A percentile compares a stretch with the other conserved stretches of the same genome.
Evolutionary conservation across 2,113 vertebrate species (phyloP).

Genomic region (Numenius arquata): DNA sequence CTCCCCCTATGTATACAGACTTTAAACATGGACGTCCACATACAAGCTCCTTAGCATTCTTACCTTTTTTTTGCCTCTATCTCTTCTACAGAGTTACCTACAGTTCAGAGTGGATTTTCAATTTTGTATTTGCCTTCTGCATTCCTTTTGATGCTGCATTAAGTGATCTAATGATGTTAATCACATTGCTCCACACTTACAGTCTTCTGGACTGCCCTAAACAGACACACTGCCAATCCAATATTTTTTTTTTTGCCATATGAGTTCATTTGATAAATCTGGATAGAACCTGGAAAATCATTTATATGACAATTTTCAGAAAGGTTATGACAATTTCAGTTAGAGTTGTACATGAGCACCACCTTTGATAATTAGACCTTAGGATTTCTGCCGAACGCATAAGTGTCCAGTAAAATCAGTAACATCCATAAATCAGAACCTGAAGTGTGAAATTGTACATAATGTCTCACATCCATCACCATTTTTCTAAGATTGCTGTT

Average conservation of each 20-base stretch:
- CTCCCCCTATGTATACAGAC: accelerated
- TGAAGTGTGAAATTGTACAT: background rate
- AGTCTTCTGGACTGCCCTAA: background rate
- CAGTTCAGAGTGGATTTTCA: background rate
- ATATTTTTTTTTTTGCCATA: background rate
- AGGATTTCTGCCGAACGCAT: background rate
- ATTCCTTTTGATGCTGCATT: background rate
- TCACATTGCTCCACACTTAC: background rate
- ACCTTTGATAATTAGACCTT: background rate
- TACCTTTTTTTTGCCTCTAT: background rate
- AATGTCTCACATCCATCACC: background rate
- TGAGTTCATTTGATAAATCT: background rate
- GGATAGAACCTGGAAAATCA: background rate
- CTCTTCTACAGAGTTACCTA: background rate
- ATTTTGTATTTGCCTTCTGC: background rate
- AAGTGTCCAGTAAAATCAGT: background rate
- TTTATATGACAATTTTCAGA: background rate
- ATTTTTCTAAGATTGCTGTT: background rate
- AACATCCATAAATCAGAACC: background rate
- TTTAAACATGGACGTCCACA: background rate
- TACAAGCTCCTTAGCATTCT: background rate
- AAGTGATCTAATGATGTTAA: background rate
- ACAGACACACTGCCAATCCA: background rate
- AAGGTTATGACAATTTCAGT: background rate
- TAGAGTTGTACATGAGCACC: background rate